phyloP scores from a whole-genome alignment of 1,140 invertebrate species.

The Drosophila orosa region DNA sequence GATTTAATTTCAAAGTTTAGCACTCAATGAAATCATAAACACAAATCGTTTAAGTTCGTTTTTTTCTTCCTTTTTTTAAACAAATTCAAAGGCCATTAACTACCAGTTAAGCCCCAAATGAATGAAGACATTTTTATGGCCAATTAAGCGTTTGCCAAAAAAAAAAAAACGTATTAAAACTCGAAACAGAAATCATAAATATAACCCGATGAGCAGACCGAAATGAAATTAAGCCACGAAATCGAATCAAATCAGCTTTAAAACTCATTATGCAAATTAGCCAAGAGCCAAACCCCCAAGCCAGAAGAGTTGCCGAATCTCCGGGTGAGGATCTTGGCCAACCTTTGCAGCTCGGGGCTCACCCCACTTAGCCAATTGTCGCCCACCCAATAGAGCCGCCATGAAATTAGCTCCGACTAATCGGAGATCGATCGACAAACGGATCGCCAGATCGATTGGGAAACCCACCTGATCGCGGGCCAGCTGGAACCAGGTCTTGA shows the following conservation, averaged over 20 bases:
- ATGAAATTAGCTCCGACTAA: conserved; percentile 62
- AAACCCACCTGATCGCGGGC: conserved; percentile 93
- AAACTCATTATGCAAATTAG: conserved; percentile 80
- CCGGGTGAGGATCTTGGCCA: conserved; percentile 40
- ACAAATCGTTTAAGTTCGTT: conserved; percentile 23
- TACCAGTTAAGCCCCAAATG: conserved; percentile 40
- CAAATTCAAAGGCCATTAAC: conserved; percentile 32
- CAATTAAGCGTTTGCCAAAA: conserved; percentile 67
- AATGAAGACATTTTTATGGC: conserved; percentile 80
- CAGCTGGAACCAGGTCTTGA: conserved; percentile 96
- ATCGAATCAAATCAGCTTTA: conserved; percentile 75
- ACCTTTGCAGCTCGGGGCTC: conserved; percentile 48
- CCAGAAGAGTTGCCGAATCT: conserved; percentile 31
- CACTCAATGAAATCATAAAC: conserved; percentile 50
- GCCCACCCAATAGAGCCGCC: conserved; percentile 50
- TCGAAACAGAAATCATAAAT: conserved; percentile 72
- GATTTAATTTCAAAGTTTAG: conserved; percentile 39
- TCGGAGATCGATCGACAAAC: conserved; percentile 31
- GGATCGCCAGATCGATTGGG: conserved; percentile 27
- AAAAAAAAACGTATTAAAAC: conserved; percentile 54
- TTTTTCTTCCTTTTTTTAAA: neutral
- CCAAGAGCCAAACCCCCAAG: conserved; percentile 12
- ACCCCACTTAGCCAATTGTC: conserved; percentile 66
- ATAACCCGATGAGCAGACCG: conserved; percentile 41
- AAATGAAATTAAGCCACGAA: conserved; percentile 29